phyloP scores from a whole-genome alignment of 2,888 invertebrate species.

The Aproaerema taeniolella region DNA sequence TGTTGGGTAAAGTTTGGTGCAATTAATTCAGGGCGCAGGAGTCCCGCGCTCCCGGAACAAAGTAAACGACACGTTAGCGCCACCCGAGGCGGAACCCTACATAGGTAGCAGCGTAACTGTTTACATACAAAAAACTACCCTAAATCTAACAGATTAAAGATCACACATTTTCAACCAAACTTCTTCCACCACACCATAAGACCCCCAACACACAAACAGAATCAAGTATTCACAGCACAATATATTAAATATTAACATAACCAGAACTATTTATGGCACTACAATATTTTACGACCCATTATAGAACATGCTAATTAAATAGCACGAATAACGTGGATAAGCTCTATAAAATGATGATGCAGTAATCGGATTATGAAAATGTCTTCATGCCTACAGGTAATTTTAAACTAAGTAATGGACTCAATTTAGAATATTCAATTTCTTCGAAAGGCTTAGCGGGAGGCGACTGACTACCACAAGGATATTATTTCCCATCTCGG shows the following conservation, averaged over 20 bases:
- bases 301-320: conserved; percentile 15
- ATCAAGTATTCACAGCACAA: conserved; percentile 25
- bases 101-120: too few species aligned
- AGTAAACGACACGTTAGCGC: conserved; percentile 34
- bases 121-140: too few species aligned
- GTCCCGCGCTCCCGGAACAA: conserved; percentile 20
- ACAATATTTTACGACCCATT: conserved; percentile 16
- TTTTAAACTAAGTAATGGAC: conserved; percentile 11
- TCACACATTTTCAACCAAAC: too few species aligned
- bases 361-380: conserved; percentile 15
- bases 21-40: conserved; percentile 38
- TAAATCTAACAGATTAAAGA: too few species aligned
- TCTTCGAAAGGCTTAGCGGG: background rate
- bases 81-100: too few species aligned
- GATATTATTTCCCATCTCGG: too few species aligned
- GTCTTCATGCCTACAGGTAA: conserved; percentile 8
- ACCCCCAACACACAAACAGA: conserved; percentile 17
- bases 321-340: conserved; percentile 11
- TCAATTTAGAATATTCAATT: conserved; percentile 13
- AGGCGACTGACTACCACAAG: too few species aligned
- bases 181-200: too few species aligned
- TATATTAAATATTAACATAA: conserved; percentile 28
- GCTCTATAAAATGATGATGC: conserved; percentile 6
- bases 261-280: conserved; percentile 26
- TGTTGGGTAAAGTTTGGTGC: conserved; percentile 38